Base-by-base conservation (phyloP, 1,140 invertebrate species). In the Whitmania pigra region DNA sequence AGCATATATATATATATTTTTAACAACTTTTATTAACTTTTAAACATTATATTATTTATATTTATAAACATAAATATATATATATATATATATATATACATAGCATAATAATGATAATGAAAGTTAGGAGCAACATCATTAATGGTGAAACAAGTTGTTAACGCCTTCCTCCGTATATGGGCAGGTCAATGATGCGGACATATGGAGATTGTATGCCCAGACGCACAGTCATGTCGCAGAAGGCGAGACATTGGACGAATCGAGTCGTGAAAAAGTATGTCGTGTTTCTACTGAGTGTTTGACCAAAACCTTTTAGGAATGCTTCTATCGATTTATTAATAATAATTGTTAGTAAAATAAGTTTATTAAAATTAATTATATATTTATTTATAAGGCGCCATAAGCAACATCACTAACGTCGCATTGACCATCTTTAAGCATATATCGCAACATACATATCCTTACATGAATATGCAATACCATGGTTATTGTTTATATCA, bases 191-290 rank as follows among this genome's bases (percentile, higher is more conserved):
- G 87, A 90, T 77, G 84, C 87, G 0, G 85, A 87, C 53, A 77
- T 93, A 49, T 94, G 91, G 91, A 85, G 88, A 77, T 79, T 91
- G 17, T 92, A 93, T 77, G 88, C 89, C 0, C 82, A 88, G 75
- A 79, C 93, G 55, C 70, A 60, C 20, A 31, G 54, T n/a, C n/a
- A 27, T 43, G 54, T 75, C 13, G 53, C 76, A 77, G 43, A 69
- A 72, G 18, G 70, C 53, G 17, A 72, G 84, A n/a, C 79, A 85
- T 60, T 80, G 67, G 17, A 67, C 27, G 15, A 75, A 78, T 20
- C 43, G 43, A 17, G 76, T 77, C n/a, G 75, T 75, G 74, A 76
- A 76, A 73, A 40, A 36, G 69, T 72, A 27, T 43, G 9, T 57
- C n/a, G 40, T 53, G 73, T 22, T 13, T 63, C 29, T 63, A 15